Evolutionary conservation across 2,797 vertebrate genomes (phyloP).

Genomic region (Zenarchopterus dispar): DNA sequence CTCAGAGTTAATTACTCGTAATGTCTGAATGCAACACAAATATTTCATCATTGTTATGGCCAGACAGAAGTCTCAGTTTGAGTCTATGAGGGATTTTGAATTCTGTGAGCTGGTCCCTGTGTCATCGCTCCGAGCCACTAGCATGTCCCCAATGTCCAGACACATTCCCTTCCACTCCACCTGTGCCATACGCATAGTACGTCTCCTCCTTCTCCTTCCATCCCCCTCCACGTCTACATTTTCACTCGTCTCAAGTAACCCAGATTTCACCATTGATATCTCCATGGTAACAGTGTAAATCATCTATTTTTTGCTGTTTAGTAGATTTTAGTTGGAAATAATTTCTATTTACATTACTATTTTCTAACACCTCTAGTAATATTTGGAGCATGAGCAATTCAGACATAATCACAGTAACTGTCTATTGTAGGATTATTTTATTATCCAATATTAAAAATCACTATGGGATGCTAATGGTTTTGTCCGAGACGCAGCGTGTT

Average conservation of each 20-base stretch:
- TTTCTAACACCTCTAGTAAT: neutral
- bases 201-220: slow-evolving; percentile 49
- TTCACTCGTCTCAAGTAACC: slow-evolving; percentile 65
- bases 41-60: neutral
- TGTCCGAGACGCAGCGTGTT: slow-evolving; percentile 11
- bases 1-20: too few species aligned
- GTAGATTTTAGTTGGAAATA: too few species aligned
- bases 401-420: neutral
- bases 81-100: slow-evolving; percentile 18
- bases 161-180: slow-evolving; percentile 82
- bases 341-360: too few species aligned
- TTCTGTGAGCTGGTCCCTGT: slow-evolving; percentile 26
- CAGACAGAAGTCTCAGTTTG: neutral
- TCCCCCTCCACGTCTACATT: slow-evolving; percentile 54
- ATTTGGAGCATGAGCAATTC: neutral
- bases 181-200: slow-evolving; percentile 61
- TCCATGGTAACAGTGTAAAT: slow-evolving; percentile 66
- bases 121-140: slow-evolving; percentile 63
- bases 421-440: neutral
- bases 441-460: slow-evolving; percentile 34
- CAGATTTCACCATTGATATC: slow-evolving; percentile 61
- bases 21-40: neutral
- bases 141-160: slow-evolving; percentile 75
- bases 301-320: neutral
- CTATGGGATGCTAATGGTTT: neutral